Evolutionary conservation across 2,113 vertebrate genomes (phyloP).

Genomic region (Callipepla squamata): DNA sequence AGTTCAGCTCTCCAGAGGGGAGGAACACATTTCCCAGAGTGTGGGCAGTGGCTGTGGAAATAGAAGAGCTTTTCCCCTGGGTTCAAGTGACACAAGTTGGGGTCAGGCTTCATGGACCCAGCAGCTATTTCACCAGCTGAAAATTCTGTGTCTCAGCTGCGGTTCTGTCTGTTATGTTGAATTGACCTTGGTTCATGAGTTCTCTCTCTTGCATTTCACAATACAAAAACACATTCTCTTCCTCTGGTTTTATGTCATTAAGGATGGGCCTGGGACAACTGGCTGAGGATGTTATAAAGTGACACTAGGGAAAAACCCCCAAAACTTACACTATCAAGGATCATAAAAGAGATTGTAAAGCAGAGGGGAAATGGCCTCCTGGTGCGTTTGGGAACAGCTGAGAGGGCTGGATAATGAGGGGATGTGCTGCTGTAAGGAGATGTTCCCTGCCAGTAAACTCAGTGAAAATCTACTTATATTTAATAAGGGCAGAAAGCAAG

Average conservation of each 20-base stretch:
- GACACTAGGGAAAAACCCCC: not conserved
- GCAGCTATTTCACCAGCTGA: not conserved
- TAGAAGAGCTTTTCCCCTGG: not conserved
- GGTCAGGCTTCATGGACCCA: not conserved
- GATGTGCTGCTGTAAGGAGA: slow-evolving; percentile 47
- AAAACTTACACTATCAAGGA: slow-evolving; percentile 27
- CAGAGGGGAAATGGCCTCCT: slow-evolving; percentile 50
- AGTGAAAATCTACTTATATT: slow-evolving; percentile 58
- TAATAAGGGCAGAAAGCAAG: slow-evolving; percentile 52
- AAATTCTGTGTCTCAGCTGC: not conserved
- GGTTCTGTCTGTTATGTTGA: not conserved
- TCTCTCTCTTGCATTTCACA: not conserved
- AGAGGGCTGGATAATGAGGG: slow-evolving; percentile 51
- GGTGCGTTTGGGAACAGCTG: slow-evolving; percentile 44
- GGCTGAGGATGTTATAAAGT: not conserved
- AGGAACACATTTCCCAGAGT: not conserved
- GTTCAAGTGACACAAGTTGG: accelerated
- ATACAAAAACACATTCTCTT: not conserved
- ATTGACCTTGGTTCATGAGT: not conserved
- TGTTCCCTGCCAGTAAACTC: slow-evolving; percentile 51
- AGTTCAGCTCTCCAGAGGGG: not conserved
- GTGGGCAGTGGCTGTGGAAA: not conserved
- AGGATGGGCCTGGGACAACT: not conserved
- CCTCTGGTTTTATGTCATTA: slow-evolving; percentile 21
- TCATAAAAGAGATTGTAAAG: slow-evolving; percentile 41